phyloP scores from a whole-genome alignment of 1,140 invertebrate genomes.

The Dreissena polymorpha region DNA sequence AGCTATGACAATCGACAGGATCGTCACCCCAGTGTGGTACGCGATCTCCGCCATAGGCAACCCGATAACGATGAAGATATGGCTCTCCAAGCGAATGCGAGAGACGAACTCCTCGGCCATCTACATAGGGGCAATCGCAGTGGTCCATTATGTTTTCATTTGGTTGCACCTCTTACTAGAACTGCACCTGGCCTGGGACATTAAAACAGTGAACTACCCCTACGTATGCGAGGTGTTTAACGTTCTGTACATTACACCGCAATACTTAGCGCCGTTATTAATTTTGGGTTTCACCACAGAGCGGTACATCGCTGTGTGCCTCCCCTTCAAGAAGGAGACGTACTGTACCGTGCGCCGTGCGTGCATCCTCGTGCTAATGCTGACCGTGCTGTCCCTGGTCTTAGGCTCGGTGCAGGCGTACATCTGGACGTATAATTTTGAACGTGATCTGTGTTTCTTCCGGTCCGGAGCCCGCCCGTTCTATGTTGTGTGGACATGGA shows the following conservation, averaged over 20 bases:
- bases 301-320: conserved; percentile 96
- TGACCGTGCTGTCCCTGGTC: conserved; percentile 60
- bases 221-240: conserved; percentile 71
- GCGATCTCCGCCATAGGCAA: conserved; percentile 76
- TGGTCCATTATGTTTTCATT: conserved; percentile 75
- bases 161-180: conserved; percentile 72
- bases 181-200: conserved; percentile 70
- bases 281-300: conserved; percentile 93
- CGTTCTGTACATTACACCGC: conserved; percentile 70
- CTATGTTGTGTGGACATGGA: conserved; percentile 74
- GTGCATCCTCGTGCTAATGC: conserved; percentile 53
- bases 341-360: conserved; percentile 70
- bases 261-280: conserved; percentile 75
- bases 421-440: conserved; percentile 68
- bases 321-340: conserved; percentile 86
- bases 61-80: conserved; percentile 73
- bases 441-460: conserved; percentile 37
- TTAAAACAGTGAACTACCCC: conserved; percentile 63
- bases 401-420: conserved; percentile 70
- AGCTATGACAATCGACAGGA: conserved; percentile 62
- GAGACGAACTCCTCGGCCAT: conserved; percentile 76
- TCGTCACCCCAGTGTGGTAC: conserved; percentile 75
- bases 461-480: conserved; percentile 52
- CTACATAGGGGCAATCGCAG: conserved; percentile 75
- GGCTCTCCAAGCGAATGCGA: conserved; percentile 72